Percentiles rank a stretch among this genome's conserved stretches.
Evolutionary conservation across 2,888 invertebrate species (phyloP).

Genomic region (Pachydiplax longipennis): DNA sequence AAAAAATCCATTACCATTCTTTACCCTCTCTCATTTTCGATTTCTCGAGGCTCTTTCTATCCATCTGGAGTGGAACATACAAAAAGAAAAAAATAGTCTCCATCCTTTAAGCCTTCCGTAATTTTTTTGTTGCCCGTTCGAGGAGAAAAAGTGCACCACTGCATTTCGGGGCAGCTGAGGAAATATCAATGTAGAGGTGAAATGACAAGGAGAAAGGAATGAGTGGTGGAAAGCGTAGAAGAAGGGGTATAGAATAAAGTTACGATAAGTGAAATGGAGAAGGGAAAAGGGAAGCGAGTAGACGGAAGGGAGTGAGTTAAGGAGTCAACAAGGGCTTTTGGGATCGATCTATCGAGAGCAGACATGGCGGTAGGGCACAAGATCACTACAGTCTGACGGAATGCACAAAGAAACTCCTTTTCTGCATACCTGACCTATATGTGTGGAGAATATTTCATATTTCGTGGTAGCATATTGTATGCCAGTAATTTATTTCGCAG

Average conservation of each 20-base stretch:
- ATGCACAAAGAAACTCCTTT: constrained; percentile 10
- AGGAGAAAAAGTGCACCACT: neutral
- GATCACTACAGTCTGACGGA: neutral
- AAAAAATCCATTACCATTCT: neutral
- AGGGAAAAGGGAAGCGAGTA: neutral
- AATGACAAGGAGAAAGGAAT: neutral
- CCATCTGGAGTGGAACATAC: neutral
- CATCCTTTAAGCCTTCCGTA: neutral
- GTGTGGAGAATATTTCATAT: constrained; percentile 8
- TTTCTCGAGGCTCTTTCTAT: neutral
- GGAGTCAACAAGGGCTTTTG: neutral
- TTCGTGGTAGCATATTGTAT: neutral
- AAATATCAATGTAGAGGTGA: neutral
- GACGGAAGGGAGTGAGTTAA: neutral
- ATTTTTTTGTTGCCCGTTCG: neutral
- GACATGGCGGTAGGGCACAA: neutral
- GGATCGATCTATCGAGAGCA: constrained; percentile 26
- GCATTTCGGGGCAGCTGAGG: neutral
- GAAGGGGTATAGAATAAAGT: neutral
- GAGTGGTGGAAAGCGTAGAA: neutral
- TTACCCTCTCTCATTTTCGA: neutral
- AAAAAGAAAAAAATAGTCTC: neutral
- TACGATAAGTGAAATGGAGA: neutral
- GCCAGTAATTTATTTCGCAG: neutral
- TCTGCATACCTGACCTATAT: constrained; percentile 1